Conservation (phyloP, 2,797 vertebrate genomes). For the Mus spretus region DNA sequence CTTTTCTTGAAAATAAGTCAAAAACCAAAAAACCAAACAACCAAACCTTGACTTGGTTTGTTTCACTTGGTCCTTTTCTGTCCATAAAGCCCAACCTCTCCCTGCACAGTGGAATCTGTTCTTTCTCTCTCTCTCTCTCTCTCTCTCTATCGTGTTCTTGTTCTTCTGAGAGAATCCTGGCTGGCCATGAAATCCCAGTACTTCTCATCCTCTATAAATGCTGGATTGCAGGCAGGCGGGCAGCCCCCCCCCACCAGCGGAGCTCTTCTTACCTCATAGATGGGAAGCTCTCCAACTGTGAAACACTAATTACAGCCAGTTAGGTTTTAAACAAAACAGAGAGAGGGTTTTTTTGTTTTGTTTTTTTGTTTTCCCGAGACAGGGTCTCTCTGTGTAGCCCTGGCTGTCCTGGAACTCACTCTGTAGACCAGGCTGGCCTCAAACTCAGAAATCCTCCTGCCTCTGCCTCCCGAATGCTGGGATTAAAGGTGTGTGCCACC, state of each 20-base stretch:
- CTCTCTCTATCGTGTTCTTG: not conserved
- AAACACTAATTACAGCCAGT: not conserved
- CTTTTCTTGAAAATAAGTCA: not conserved
- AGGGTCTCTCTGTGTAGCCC: not conserved
- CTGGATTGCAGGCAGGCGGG: not conserved
- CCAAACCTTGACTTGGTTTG: not conserved
- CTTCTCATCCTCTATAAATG: not conserved
- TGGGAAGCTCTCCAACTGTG: not conserved
- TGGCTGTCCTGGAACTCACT: not conserved
- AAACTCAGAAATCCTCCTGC: not conserved
- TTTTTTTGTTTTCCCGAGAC: too few species aligned
- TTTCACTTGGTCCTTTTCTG: not conserved
- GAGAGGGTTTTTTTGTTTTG: not conserved
- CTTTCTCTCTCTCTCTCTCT: not conserved
- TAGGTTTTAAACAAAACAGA: not conserved
- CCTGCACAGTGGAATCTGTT: not conserved
- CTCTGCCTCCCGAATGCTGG: not conserved
- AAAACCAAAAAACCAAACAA: not conserved
- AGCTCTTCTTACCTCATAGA: not conserved
- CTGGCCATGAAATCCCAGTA: not conserved
- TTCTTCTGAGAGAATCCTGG: not conserved
- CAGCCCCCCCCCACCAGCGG: not conserved
- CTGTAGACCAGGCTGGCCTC: not conserved
- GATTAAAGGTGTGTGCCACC: too few species aligned
- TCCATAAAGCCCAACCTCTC: not conserved